A percentile compares a stretch with the other conserved stretches of the same genome.
These are phyloP conservation scores for Rotaria macrura DNA, from an alignment of 2,888 invertebrate genomes.

Conservation along the genomic window DNA sequence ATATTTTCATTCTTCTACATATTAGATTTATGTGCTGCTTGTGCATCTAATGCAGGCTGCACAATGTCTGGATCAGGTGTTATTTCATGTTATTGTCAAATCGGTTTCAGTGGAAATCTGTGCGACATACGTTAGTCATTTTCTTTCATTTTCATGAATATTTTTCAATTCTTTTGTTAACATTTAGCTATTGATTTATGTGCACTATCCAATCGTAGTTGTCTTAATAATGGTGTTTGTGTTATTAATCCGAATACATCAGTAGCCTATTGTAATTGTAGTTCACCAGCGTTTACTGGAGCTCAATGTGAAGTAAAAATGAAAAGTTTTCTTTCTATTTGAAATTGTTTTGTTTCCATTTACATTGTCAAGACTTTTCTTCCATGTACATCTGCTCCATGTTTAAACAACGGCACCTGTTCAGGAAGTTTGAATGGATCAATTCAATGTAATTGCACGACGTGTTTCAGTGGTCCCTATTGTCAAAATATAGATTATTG, in stretches of 20 bases:
- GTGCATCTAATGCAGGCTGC: not conserved
- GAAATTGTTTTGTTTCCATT: not conserved
- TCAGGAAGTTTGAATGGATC: constrained; percentile 7
- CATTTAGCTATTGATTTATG: constrained; percentile 22
- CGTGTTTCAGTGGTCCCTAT: constrained; percentile 16
- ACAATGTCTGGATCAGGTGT: not conserved
- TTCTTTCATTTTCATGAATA: not conserved
- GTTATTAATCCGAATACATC: not conserved
- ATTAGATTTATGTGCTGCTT: constrained; percentile 4
- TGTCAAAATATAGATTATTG: constrained; percentile 30
- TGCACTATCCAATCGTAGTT: not conserved
- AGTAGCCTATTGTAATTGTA: not conserved
- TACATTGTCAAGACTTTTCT: not conserved
- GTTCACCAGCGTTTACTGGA: not conserved
- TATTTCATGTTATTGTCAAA: constrained; percentile 27
- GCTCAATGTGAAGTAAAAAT: not conserved
- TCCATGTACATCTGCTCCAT: constrained; percentile 25
- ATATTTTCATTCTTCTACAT: not conserved
- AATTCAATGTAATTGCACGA: constrained; percentile 21
- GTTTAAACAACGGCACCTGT: constrained; percentile 25
- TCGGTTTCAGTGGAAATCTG: constrained; percentile 16
- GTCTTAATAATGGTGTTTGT: constrained; percentile 30
- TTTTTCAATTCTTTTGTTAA: not conserved
- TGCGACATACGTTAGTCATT: constrained; percentile 21
- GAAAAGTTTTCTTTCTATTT: not conserved